Evolutionary conservation across 2,113 vertebrate genomes (phyloP).

Genomic region (Psilopsiagon aurifrons): DNA sequence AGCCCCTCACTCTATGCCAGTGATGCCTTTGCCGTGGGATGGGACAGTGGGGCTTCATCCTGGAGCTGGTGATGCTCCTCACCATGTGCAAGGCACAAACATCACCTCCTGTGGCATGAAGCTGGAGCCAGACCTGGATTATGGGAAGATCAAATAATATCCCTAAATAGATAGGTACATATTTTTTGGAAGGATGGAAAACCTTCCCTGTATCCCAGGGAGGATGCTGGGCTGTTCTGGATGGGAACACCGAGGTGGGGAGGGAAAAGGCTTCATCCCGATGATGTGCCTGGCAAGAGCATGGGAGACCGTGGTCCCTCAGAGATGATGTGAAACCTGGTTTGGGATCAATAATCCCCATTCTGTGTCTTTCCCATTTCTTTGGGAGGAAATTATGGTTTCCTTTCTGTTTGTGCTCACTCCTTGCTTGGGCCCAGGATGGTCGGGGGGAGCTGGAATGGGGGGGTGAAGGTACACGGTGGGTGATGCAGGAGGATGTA

Average conservation of each 20-base stretch:
- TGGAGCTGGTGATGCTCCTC: background rate
- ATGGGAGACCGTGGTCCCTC: fast-evolving
- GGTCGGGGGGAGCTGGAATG: background rate
- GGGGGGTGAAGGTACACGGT: fast-evolving
- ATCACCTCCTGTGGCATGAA: background rate
- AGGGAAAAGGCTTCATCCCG: background rate
- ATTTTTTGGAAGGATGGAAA: too few relatives aligned
- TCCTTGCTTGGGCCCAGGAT: background rate
- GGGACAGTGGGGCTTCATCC: fast-evolving
- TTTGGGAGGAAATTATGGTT: fast-evolving
- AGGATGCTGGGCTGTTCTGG: background rate
- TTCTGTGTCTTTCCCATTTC: background rate
- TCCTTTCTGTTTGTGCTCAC: fast-evolving
- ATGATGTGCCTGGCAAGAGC: fast-evolving
- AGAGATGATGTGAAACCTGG: fast-evolving
- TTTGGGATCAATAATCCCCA: background rate
- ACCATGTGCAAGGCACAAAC: fast-evolving
- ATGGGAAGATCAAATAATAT: background rate
- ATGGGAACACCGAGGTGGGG: too few relatives aligned
- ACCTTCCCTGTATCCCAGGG: fast-evolving
- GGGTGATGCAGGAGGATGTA: background rate
- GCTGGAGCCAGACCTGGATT: fast-evolving
- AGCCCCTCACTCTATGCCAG: background rate
- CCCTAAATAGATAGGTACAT: fast-evolving
- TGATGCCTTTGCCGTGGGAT: background rate